Conservation (phyloP, 2,797 vertebrate species). For the Podargus strigoides region DNA sequence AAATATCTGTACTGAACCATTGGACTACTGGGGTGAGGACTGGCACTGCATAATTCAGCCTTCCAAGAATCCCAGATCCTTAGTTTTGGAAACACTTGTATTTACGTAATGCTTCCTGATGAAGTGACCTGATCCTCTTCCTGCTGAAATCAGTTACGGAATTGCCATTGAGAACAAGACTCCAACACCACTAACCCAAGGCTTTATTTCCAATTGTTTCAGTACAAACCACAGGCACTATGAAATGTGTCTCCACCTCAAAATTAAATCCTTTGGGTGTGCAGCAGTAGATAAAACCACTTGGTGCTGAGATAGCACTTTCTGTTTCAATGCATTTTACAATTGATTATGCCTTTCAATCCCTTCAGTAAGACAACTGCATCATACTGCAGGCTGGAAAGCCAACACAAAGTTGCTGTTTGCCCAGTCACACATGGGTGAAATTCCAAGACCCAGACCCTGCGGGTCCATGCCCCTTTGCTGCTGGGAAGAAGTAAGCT, state of each 20-base stretch:
- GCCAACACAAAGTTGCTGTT: neutral
- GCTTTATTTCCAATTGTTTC: neutral
- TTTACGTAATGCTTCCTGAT: neutral
- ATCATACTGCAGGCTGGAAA: neutral
- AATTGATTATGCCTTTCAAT: neutral
- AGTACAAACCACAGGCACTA: neutral
- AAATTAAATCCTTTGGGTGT: constrained; percentile 32
- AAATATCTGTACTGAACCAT: neutral
- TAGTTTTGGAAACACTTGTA: neutral
- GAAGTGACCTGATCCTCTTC: neutral
- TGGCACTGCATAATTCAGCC: neutral
- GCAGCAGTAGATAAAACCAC: constrained; percentile 25
- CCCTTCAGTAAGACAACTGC: neutral
- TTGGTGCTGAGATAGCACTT: constrained; percentile 14
- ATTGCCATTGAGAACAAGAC: neutral
- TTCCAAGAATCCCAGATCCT: neutral
- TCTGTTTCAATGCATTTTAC: constrained; percentile 29
- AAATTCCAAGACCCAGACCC: neutral
- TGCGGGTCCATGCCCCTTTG: neutral
- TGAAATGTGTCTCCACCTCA: constrained; percentile 3
- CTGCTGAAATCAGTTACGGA: neutral
- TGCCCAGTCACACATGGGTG: neutral
- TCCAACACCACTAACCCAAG: neutral
- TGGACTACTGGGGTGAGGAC: neutral
- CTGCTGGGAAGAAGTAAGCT: neutral